phyloP scores from a whole-genome alignment of 2,888 invertebrate genomes.

The Limnephilus auricula region DNA sequence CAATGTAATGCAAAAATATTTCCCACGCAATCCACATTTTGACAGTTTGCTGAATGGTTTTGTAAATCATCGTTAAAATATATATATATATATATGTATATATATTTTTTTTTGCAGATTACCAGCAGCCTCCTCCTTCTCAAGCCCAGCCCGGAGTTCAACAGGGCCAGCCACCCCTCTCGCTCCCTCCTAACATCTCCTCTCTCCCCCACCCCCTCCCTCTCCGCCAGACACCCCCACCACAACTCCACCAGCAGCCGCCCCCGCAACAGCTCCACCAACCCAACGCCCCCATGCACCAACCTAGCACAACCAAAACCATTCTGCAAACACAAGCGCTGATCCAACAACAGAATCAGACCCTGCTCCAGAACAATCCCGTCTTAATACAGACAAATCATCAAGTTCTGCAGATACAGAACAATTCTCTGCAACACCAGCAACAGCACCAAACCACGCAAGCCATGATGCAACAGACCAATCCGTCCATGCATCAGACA shows the following conservation, averaged over 20 bases:
- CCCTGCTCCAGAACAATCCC: conserved; percentile 60
- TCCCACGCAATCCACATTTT: no score
- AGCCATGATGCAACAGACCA: conserved; percentile 32
- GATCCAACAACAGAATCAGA: conserved; percentile 9
- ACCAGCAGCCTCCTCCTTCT: conserved; percentile 63
- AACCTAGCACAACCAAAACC: background rate
- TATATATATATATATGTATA: no score
- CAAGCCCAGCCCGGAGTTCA: conserved; percentile 53
- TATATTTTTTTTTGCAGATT: conserved; percentile 50
- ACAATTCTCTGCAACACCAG: conserved; percentile 16
- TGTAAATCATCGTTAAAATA: no score
- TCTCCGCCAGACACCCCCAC: conserved; percentile 66
- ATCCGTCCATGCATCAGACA: conserved; percentile 29
- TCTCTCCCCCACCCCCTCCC: conserved; percentile 69
- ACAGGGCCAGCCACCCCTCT: conserved; percentile 3
- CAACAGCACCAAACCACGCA: conserved; percentile 30
- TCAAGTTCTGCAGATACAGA: conserved; percentile 52
- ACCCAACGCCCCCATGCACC: conserved; percentile 42
- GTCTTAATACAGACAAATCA: conserved; percentile 53
- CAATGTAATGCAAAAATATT: no score
- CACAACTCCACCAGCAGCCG: conserved; percentile 47
- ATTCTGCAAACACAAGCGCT: background rate
- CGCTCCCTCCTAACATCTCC: conserved; percentile 69
- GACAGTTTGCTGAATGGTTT: no score
- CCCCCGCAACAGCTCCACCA: conserved; percentile 34